Evolutionary conservation across 30 jellyfish, hydroid and myxozoan genomes (phyloP), one percentile per base, ranked within the genome.

Genomic region (Nemopilema nomurai): DNA sequence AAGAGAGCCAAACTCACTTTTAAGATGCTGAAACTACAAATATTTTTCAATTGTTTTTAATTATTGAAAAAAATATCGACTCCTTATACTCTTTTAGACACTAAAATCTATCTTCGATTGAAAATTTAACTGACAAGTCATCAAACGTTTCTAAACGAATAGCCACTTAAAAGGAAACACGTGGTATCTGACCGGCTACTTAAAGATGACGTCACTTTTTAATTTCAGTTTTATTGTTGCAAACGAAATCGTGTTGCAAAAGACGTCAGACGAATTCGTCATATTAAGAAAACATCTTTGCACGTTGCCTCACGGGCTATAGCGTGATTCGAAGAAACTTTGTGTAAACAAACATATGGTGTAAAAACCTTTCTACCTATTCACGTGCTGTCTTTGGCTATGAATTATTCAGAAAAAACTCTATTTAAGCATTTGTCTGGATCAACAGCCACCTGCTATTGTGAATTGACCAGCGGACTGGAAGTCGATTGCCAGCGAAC

Each of bases 281-380:
- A 41, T 13, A 41, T 13, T 13, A 6, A 6, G 13, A 13, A 3
- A 13, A 41, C 6, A 41, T 41, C 9, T 6, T 13, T 41, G 57
- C 83, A 73, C 83, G 83, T 73, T 30, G 51, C 30, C 83, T 32
- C 83, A 73, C 83, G 83, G 50, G 13, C 20, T 20, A 31, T 73
- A 73, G 51, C 83, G 83, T 73, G 83, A 73, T 66, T 17, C 18
- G 83, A 73, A 73, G 26, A 30, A 16, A 29, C 51, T 66, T 66
- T 73, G 33, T 19, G 22, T 52, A 52, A 77, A 64, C 87, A 77
- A 77, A 24, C 63, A 23, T 8, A 57, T 22, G 31, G 28, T 19
- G 26, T 26, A 77, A 77, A 28, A 8, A 41, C 28, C 8, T 18
- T 53, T 16, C 69, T 62, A 28, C 76, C 75, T 32, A 22, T 22